Evolutionary conservation across 2,797 vertebrate species (phyloP).

Genomic region (Arctocebus calabarensis): DNA sequence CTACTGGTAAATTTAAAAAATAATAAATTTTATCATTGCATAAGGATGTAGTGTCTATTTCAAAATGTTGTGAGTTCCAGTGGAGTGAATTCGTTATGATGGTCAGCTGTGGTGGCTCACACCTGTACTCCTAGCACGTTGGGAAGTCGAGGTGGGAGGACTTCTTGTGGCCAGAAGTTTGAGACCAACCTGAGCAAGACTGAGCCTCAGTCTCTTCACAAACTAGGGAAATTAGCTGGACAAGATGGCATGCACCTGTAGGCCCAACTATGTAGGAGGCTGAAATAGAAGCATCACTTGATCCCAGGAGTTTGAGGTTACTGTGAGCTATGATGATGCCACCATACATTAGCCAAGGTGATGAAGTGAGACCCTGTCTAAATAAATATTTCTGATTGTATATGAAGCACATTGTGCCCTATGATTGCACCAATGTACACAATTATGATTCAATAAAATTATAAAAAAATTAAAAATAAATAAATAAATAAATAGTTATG

Average conservation of each 20-base stretch:
- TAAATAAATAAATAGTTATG: background rate
- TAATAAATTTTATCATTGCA: background rate
- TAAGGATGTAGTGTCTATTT: background rate
- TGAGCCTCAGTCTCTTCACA: no score
- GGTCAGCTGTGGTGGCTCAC: background rate
- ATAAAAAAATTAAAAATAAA: no score
- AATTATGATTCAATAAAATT: no score
- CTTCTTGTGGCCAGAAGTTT: background rate
- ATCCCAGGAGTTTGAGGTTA: background rate
- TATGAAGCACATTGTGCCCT: no score
- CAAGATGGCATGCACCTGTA: no score
- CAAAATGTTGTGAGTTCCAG: conserved; percentile 10
- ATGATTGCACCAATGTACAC: no score
- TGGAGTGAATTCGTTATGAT: background rate
- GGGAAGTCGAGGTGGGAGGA: background rate
- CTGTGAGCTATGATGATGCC: background rate
- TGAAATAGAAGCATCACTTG: no score
- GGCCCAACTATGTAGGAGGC: no score
- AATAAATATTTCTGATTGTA: no score
- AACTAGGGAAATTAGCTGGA: no score
- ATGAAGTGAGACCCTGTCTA: background rate
- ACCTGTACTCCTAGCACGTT: background rate
- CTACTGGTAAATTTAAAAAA: background rate
- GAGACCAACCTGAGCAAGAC: no score
- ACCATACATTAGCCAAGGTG: background rate